Evolutionary conservation across 2,113 vertebrate species (phyloP), one percentile per base, ranked within the genome.

Genomic region (Rostratula benghalensis): DNA sequence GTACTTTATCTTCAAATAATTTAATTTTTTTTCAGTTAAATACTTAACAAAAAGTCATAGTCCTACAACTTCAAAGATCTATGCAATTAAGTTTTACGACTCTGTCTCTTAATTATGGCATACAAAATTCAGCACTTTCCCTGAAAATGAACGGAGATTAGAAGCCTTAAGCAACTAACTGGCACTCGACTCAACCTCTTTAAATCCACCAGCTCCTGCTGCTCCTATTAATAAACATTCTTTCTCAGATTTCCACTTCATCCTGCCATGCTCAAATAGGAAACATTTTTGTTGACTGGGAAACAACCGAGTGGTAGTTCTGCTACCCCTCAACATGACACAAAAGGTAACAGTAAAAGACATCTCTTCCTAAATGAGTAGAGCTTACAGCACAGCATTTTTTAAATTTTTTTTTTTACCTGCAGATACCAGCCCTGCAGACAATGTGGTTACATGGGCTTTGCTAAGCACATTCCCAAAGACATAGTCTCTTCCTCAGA

Each of bases 1-100:
- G 51, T 93, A 63, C 81, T 96, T 92, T 63, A 60, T 70, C 94
- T 95, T 93, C 81, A 91, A 89, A 56, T 81, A 90, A 94, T 46
- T 43, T 22, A 51, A 68, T 71, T 89, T 91, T 90, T 77, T 68
- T 87, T 28, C 76, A 77, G 59, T 51, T 80, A 88, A 92, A 30
- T 82, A 87, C 48, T 83, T 70, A 54, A 69, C 10, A 79, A 70
- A 70, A 59, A 61, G 51, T 14, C 23, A 57, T 21, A 71, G 28
- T 37, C 54, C 23, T 46, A 65, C 27, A 87, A 41, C 50, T 91
- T 83, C 91, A 90, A 85, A 96, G 75, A 76, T 43, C n/a, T 46
- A 83, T 70, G 63, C 51, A 76, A 73, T 90, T 94, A 43, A 53
- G 35, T 71, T 83, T 87, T 82, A 75, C 64, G 78, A 78, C 48